phyloP scores from a whole-genome alignment of 2,113 vertebrate genomes.

The Monopterus albus region DNA sequence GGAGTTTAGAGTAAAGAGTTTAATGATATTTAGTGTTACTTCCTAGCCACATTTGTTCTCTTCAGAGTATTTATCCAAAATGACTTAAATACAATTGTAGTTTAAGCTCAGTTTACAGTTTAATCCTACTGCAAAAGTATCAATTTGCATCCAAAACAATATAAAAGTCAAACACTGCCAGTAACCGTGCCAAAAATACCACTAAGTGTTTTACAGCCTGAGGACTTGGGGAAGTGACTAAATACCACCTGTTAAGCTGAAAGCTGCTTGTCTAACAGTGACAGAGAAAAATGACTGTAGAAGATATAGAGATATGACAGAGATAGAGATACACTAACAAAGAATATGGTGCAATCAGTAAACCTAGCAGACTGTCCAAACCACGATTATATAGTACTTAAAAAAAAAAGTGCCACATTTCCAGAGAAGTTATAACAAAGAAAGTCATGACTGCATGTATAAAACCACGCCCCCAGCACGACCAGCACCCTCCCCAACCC shows the following conservation, averaged over 20 bases:
- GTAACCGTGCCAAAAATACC: slow-evolving; percentile 17
- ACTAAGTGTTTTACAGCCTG: background rate
- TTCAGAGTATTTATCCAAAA: background rate
- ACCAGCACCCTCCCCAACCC: background rate
- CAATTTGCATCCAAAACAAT: slow-evolving; percentile 18
- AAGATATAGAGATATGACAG: background rate
- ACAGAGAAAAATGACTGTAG: too few relatives aligned
- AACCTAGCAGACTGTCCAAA: background rate
- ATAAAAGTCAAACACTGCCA: slow-evolving; percentile 2
- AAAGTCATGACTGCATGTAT: background rate
- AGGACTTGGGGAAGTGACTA: too few relatives aligned
- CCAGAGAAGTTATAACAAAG: slow-evolving; percentile 17
- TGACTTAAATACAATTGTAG: background rate
- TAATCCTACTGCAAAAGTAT: background rate
- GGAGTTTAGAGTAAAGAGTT: too few relatives aligned
- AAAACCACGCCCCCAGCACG: background rate
- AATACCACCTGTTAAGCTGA: background rate
- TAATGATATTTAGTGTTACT: background rate
- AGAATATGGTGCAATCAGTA: background rate
- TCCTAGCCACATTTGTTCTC: background rate
- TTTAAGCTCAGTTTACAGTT: slow-evolving; percentile 15
- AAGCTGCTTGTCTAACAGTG: background rate
- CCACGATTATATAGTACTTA: background rate
- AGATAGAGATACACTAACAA: background rate
- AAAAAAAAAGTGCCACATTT: slow-evolving; percentile 27